Conservation (phyloP, 53 echinoderm and acorn worm genomes). For the Astropecten irregularis region DNA sequence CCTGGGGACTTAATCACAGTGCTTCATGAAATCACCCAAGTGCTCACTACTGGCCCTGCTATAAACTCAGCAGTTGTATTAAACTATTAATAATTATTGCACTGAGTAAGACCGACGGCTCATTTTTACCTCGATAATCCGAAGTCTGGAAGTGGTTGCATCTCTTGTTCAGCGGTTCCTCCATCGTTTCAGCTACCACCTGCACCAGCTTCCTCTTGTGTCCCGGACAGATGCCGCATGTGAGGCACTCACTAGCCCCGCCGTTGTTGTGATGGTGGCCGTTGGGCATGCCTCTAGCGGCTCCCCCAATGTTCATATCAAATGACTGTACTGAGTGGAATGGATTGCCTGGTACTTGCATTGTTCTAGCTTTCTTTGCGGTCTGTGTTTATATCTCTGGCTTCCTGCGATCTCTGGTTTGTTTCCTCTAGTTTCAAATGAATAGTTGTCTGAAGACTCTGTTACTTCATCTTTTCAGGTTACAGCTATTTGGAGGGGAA, state of each 20-base stretch:
- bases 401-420: no score
- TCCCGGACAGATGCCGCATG: neutral
- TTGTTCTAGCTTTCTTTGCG: neutral
- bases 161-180: slow-evolving; percentile 30
- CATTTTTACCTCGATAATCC: slow-evolving; percentile 14
- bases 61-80: neutral
- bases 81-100: neutral
- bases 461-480: no score
- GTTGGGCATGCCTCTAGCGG: neutral
- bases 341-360: slow-evolving; percentile 65
- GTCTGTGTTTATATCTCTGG: no score
- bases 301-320: slow-evolving; percentile 10
- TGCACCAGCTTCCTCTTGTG: slow-evolving; percentile 44
- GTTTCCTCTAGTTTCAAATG: no score
- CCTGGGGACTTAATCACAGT: neutral
- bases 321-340: slow-evolving; percentile 46
- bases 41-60: no score
- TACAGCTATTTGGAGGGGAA: no score
- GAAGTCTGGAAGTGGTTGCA: slow-evolving; percentile 12
- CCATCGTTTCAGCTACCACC: slow-evolving; percentile 38
- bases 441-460: no score
- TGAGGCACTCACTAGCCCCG: neutral
- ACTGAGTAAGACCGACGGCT: neutral
- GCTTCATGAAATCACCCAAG: no score
- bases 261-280: slow-evolving; percentile 14